phyloP scores from a whole-genome alignment of 2,113 vertebrate species.

The Clarias macrocephalus region DNA sequence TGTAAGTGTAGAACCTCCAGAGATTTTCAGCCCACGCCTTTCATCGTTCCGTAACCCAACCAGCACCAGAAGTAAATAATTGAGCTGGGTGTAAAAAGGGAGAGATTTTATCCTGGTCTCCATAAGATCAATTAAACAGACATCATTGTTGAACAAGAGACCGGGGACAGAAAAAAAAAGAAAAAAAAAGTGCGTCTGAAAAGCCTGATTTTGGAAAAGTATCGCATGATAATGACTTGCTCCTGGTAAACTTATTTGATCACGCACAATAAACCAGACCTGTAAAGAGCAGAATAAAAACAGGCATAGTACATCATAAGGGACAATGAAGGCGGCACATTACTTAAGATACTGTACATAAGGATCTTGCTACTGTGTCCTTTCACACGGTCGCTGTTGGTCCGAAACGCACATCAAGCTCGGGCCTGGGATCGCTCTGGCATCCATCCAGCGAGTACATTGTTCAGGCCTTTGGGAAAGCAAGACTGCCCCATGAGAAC shows the following conservation, averaged over 20 bases:
- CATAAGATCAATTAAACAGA: not conserved
- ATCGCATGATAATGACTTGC: not conserved
- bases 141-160: constrained; percentile 7
- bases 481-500: constrained; percentile 14
- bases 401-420: not conserved
- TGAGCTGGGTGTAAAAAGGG: constrained; percentile 19
- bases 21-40: not conserved
- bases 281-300: not conserved
- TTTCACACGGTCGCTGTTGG: not conserved
- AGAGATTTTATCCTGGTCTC: constrained; percentile 8
- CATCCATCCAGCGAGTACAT: not conserved
- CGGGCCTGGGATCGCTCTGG: not conserved
- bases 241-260: not conserved
- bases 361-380: not conserved
- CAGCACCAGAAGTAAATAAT: constrained; percentile 29
- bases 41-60: constrained; percentile 25
- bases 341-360: not conserved
- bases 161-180: not conserved
- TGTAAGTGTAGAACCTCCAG: not conserved
- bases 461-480: constrained; percentile 23
- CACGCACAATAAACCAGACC: not conserved
- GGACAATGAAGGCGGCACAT: not conserved
- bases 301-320: not conserved
- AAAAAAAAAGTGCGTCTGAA: not conserved
- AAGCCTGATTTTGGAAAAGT: not conserved